Base-by-base conservation (phyloP, 1,140 invertebrate species). In the Temnothorax curvispinosus region DNA sequence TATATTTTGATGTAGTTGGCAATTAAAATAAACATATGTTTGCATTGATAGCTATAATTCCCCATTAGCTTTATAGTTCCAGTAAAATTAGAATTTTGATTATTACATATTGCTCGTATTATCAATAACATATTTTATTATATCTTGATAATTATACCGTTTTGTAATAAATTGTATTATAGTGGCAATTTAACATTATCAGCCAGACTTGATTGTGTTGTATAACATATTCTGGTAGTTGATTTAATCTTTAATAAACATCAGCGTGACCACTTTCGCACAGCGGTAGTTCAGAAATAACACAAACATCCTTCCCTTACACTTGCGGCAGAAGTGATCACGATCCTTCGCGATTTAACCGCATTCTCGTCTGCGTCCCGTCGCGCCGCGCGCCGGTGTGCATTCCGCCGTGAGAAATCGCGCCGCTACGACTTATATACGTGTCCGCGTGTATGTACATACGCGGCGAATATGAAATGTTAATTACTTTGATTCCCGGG, bases 401-500 rank as follows among this genome's bases (percentile, higher is more conserved):
- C 21, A 77, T 77, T 77, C 75, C 15, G 15, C 41, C 41, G 56
- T 44, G 41, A 64, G 74, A 77, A 77, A 77, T 62, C 75, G 27
- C 56, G 27, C 41, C 58, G 15, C 4, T 15, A 41, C 54, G 56
- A 52, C 38, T 5, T 35, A 54, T 35, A 54, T 35, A 54, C 18
- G 18, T 18, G 50, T n/a, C 13, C n/a, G 41, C 32, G 38, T 35
- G 56, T 38, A 9, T 8, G 32, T 77, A 21, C 21, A 21, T 21
- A 54, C 27, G 38, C 13, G 47, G 35, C 27, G 35, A 76, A 84
- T 69, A 86, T 81, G 85, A 87, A 85, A 91, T 88, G 85, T 85
- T 88, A 88, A 90, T 91, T 88, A 88, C 77, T 77, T 77, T 65
- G 85, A 82, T 86, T 72, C 69, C 85, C 76, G 52, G 41, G 52